Percentiles rank a stretch among this genome's conserved stretches.
Conservation (phyloP, 2,888 invertebrate species). For the Pinctada fucata region DNA sequence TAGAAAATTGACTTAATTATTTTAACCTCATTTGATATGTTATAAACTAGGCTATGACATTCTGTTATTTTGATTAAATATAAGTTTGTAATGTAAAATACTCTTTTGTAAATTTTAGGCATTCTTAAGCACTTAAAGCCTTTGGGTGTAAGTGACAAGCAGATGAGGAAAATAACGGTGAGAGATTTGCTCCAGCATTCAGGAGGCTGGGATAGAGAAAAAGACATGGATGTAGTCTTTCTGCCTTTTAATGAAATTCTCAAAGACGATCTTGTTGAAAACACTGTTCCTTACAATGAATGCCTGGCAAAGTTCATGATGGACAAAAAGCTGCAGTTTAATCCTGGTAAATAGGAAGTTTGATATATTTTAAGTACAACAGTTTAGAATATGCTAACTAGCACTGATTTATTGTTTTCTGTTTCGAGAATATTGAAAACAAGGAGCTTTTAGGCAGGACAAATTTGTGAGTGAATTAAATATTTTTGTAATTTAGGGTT, state of each 20-base stretch:
- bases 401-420: no score
- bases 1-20: no score
- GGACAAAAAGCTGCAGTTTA: constrained; percentile 62
- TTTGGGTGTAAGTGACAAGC: constrained; percentile 46
- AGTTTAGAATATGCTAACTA: no score
- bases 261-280: constrained; percentile 31
- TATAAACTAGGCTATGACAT: no score
- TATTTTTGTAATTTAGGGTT: neutral
- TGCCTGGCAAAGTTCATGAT: constrained; percentile 62
- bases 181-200: constrained; percentile 71
- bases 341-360: constrained; percentile 54
- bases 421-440: no score
- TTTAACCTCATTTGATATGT: no score
- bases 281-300: constrained; percentile 38
- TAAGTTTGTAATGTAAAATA: no score
- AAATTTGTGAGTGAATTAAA: neutral
- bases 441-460: no score
- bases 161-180: constrained; percentile 55
- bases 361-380: no score
- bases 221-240: constrained; percentile 67
- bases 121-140: constrained; percentile 46
- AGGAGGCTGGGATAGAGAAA: constrained; percentile 71
- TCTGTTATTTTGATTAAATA: no score
- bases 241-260: constrained; percentile 53
- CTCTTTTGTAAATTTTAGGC: no score